phyloP scores from a whole-genome alignment of 2,797 vertebrate species.

The Momotus momota region DNA sequence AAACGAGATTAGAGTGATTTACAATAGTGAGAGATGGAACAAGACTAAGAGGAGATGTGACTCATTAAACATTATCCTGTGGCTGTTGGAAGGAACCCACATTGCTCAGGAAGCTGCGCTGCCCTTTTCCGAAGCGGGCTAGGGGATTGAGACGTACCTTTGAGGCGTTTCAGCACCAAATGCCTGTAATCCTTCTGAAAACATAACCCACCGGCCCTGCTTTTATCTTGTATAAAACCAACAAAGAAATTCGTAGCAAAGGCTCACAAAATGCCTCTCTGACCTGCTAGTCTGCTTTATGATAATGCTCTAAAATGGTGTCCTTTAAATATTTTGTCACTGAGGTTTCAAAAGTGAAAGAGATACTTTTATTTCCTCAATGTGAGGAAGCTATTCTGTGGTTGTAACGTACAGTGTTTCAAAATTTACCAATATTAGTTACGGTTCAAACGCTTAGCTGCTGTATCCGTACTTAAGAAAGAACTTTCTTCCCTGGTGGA shows the following conservation, averaged over 20 bases:
- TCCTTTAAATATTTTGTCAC: neutral
- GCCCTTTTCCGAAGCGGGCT: neutral
- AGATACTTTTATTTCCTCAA: neutral
- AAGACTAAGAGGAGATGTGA: conserved; percentile 43
- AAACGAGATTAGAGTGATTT: conserved; percentile 60
- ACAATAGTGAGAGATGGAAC: conserved; percentile 32
- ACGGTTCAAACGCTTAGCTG: neutral
- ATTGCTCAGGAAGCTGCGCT: neutral
- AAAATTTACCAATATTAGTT: neutral
- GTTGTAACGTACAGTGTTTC: neutral
- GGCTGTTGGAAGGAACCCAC: neutral
- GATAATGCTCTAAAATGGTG: neutral
- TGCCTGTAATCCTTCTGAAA: neutral
- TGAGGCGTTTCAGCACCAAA: neutral
- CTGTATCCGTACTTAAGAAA: neutral
- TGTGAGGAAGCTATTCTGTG: neutral
- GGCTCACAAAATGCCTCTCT: neutral
- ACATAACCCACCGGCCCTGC: neutral
- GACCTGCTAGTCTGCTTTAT: accelerated
- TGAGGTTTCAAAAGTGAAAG: neutral
- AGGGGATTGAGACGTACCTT: neutral
- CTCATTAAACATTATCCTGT: conserved; percentile 30
- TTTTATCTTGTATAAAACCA: neutral
- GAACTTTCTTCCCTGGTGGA: neutral
- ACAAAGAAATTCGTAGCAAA: neutral